Evolutionary conservation across 2,797 vertebrate species (phyloP).

Genomic region (Sphenopsis melanotis): DNA sequence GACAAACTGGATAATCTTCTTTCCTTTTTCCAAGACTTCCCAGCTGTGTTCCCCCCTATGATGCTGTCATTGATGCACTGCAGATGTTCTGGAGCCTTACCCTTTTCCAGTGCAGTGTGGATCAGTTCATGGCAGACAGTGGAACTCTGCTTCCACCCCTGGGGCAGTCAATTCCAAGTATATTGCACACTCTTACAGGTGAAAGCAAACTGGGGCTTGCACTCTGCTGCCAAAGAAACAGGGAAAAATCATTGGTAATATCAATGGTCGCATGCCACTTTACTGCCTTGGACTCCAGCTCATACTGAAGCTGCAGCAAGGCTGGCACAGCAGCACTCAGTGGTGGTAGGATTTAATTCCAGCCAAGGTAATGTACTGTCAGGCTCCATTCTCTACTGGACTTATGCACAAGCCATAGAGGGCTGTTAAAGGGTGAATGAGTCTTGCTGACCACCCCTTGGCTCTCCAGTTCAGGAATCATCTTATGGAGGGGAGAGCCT

Average conservation of each 20-base stretch:
- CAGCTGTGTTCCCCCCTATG: background rate
- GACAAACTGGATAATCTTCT: background rate
- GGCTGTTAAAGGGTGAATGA: background rate
- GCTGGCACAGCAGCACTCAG: background rate
- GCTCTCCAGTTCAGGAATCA: background rate
- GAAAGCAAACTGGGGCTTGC: background rate
- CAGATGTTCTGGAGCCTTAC: background rate
- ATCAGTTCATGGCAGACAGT: background rate
- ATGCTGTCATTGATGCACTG: background rate
- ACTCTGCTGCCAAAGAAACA: background rate
- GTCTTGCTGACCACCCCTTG: background rate
- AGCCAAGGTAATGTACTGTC: background rate
- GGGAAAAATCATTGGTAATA: background rate
- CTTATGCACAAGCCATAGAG: accelerated
- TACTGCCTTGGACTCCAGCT: background rate
- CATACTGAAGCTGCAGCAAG: background rate
- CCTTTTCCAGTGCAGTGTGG: background rate
- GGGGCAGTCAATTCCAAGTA: background rate
- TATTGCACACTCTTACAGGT: accelerated
- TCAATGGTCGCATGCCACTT: background rate
- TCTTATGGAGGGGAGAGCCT: background rate
- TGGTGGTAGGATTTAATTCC: background rate
- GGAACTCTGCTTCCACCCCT: background rate
- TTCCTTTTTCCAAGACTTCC: background rate
- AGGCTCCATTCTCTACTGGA: background rate